These are phyloP conservation scores for Tetramorium simillimum DNA, from an alignment of 1,140 invertebrate genomes.

Conservation along the genomic window DNA sequence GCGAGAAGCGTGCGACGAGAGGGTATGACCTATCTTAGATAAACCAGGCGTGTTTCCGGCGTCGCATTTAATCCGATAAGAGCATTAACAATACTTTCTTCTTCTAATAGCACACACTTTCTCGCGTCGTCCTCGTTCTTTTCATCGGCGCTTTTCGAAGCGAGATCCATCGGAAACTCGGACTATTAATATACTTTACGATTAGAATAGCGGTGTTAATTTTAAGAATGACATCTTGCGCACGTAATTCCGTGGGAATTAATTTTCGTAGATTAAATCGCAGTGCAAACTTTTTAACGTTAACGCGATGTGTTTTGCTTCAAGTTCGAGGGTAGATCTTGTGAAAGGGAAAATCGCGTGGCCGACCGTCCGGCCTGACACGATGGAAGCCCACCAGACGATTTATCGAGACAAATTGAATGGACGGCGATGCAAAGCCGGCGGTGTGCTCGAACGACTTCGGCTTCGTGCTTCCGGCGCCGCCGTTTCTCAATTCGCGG, in stretches of 20 bases:
- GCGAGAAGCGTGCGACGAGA: not conserved
- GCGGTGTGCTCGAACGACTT: slow-evolving; percentile 28
- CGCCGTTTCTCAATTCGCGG: slow-evolving; percentile 45
- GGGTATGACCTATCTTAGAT: slow-evolving; percentile 15
- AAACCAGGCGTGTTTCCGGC: not conserved
- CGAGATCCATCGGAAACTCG: not conserved
- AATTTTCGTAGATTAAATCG: not conserved
- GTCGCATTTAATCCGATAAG: not conserved
- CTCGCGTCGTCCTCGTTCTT: not conserved
- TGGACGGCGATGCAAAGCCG: slow-evolving; percentile 30
- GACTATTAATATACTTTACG: not conserved
- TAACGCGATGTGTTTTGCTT: not conserved
- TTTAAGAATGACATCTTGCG: not conserved
- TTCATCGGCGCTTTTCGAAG: not conserved
- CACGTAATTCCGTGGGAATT: not conserved
- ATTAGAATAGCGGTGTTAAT: not conserved
- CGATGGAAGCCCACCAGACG: slow-evolving; percentile 14
- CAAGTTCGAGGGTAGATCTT: not conserved
- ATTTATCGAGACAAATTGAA: slow-evolving; percentile 58
- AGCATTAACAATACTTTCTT: not conserved
- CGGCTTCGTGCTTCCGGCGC: slow-evolving; percentile 4
- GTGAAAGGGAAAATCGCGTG: slow-evolving; percentile 24
- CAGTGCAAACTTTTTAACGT: not conserved
- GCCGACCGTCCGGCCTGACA: not conserved
- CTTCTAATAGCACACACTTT: not conserved